A percentile compares a stretch with the other conserved stretches of the same genome.
Conservation (phyloP, 2,113 vertebrate genomes). For the Gymnobelideus leadbeateri region DNA sequence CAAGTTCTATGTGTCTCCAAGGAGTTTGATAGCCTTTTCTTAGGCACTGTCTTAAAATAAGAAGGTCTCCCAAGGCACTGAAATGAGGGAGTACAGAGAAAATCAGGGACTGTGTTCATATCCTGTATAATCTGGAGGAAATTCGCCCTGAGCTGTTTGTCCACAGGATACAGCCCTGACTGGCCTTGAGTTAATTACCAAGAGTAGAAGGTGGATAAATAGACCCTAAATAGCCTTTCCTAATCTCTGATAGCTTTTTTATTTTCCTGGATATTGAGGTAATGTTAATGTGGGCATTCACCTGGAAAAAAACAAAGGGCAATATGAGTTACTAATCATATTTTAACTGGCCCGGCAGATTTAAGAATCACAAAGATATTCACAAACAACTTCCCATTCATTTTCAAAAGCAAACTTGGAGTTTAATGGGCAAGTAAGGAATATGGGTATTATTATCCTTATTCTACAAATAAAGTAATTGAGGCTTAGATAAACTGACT, state of each 20-base stretch:
- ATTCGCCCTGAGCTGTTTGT: background rate
- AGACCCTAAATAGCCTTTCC: background rate
- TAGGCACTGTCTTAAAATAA: constrained; percentile 51
- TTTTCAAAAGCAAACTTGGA: background rate
- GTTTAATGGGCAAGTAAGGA: background rate
- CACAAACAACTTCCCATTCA: background rate
- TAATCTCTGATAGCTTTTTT: background rate
- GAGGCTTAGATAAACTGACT: background rate
- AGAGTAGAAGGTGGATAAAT: background rate
- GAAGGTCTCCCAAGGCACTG: background rate
- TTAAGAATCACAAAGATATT: background rate
- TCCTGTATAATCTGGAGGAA: background rate
- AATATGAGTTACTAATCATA: background rate
- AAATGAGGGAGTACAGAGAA: background rate
- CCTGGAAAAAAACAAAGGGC: background rate
- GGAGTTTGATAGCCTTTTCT: background rate
- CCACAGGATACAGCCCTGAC: constrained; percentile 27
- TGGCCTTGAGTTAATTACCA: constrained; percentile 50
- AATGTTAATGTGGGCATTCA: background rate
- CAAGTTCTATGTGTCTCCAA: background rate
- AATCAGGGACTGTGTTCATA: constrained; percentile 3
- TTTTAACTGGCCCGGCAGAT: background rate
- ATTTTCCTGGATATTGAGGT: background rate
- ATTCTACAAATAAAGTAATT: background rate
- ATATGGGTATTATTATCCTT: background rate